These are phyloP conservation scores for Chelon labrosus DNA, from an alignment of 2,797 vertebrate species.

Conservation along the genomic window DNA sequence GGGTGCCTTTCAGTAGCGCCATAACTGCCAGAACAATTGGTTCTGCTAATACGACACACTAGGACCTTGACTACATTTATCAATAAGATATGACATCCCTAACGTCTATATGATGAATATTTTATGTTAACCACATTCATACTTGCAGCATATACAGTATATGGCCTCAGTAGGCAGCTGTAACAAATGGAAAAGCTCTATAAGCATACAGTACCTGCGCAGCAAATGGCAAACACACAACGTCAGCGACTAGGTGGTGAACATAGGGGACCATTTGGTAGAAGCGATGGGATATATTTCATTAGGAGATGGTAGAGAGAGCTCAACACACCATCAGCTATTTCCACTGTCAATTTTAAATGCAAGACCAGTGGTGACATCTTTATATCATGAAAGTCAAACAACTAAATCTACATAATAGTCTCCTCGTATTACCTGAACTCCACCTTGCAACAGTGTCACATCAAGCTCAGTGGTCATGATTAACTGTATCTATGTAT, in stretches of 20 bases:
- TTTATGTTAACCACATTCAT: neutral
- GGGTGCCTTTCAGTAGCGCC: slow-evolving; percentile 4
- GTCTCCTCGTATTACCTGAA: no score
- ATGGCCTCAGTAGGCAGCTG: neutral
- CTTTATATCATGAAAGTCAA: no score
- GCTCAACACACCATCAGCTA: neutral
- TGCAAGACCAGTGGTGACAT: no score
- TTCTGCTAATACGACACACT: neutral
- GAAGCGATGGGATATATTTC: neutral
- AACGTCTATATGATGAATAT: neutral
- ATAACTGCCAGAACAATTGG: neutral
- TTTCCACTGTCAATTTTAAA: no score
- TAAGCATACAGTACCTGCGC: neutral
- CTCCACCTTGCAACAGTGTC: no score
- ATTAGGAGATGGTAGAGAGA: neutral
- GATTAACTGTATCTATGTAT: no score
- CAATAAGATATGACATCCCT: neutral
- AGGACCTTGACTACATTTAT: slow-evolving; percentile 2
- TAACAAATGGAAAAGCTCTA: neutral
- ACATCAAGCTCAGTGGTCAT: no score
- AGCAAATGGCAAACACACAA: neutral
- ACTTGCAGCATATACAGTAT: neutral
- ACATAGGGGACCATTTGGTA: neutral
- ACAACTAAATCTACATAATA: no score
- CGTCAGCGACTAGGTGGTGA: neutral